Evolutionary conservation across 2,113 vertebrate genomes (phyloP).

Genomic region (Climacteris rufus): DNA sequence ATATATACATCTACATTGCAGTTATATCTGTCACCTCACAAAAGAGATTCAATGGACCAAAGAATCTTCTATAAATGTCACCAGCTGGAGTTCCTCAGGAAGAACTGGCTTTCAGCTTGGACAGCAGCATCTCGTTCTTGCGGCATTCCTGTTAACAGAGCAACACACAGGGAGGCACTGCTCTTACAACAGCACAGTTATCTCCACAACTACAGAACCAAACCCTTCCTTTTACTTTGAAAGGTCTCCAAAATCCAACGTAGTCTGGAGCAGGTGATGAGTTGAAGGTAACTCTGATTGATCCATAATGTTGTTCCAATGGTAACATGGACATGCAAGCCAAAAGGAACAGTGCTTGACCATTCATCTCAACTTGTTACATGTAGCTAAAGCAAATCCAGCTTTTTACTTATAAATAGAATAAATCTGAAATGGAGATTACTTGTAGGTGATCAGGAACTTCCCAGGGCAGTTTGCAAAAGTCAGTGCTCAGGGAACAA

Average conservation of each 20-base stretch:
- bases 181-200: too few relatives aligned
- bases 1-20: constrained; percentile 12
- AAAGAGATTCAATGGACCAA: constrained; percentile 9
- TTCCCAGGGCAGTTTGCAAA: not conserved
- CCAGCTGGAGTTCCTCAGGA: constrained; percentile 58
- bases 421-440: not conserved
- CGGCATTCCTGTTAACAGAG: constrained; percentile 84
- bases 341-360: not conserved
- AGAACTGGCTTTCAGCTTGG: constrained; percentile 83
- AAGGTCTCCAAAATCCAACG: not conserved
- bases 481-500: not conserved
- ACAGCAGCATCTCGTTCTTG: constrained; percentile 90
- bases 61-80: not conserved
- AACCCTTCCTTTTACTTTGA: not conserved
- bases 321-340: not conserved
- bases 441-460: not conserved
- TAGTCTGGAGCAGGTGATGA: not conserved
- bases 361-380: not conserved
- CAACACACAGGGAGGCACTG: not conserved
- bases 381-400: not conserved
- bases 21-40: constrained; percentile 34
- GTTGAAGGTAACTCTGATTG: not conserved
- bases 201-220: not conserved
- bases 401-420: not conserved
- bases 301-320: not conserved